phyloP scores from a whole-genome alignment of 2,113 vertebrate genomes.

The Picathartes gymnocephalus region DNA sequence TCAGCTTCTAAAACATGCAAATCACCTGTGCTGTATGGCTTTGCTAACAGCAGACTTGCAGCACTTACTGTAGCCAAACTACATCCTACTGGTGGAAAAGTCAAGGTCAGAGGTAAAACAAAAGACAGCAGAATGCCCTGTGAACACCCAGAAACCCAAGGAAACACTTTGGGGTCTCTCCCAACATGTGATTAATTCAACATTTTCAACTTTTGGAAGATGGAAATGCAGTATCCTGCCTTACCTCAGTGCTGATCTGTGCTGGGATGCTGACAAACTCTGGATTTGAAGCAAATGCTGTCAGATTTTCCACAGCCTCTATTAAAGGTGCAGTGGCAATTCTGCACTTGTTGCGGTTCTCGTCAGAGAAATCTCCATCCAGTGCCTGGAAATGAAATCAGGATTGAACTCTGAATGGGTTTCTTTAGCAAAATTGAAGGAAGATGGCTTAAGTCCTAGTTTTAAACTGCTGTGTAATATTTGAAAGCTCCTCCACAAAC shows the following conservation, averaged over 20 bases:
- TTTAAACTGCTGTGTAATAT: neutral
- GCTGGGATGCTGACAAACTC: constrained; percentile 97
- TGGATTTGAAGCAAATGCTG: constrained; percentile 93
- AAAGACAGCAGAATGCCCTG: neutral
- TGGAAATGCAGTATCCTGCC: neutral
- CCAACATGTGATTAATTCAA: neutral
- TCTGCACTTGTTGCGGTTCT: constrained; percentile 91
- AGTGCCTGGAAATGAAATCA: constrained; percentile 74
- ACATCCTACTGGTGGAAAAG: neutral
- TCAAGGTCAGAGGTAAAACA: neutral
- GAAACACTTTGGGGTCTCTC: neutral
- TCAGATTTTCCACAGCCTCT: constrained; percentile 94
- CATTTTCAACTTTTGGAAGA: neutral
- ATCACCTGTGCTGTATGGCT: neutral
- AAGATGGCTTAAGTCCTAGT: neutral
- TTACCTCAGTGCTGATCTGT: constrained; percentile 94
- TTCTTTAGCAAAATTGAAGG: neutral
- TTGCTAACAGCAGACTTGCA: neutral
- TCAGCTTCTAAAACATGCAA: neutral
- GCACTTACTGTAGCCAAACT: neutral
- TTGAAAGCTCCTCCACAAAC: neutral
- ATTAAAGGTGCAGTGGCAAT: constrained; percentile 89
- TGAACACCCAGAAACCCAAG: neutral
- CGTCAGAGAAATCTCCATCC: constrained; percentile 96
- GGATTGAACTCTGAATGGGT: neutral